Evolutionary conservation across 2,797 vertebrate genomes (phyloP).

Genomic region (Phataginus tricuspis): DNA sequence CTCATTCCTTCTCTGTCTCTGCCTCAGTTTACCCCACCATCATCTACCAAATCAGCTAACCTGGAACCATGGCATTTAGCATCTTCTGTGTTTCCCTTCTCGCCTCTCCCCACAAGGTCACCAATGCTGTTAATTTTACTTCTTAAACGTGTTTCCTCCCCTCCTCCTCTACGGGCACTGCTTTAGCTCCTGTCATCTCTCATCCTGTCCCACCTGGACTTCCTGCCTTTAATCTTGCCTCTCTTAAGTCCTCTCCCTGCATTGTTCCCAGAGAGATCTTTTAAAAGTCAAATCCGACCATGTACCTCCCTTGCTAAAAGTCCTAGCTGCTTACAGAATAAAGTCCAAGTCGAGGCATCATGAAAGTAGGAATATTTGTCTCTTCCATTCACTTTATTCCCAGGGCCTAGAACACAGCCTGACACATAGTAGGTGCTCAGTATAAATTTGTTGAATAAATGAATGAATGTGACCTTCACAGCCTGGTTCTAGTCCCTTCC

Average conservation of each 20-base stretch:
- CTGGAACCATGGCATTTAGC: not conserved
- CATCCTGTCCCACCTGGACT: not conserved
- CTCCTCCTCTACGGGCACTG: not conserved
- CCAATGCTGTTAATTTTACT: not conserved
- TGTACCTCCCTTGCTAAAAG: not conserved
- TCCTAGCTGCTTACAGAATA: not conserved
- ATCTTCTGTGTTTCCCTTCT: not conserved
- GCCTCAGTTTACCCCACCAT: not conserved
- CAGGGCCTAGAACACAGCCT: not conserved
- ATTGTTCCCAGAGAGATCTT: not conserved
- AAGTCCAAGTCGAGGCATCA: not conserved
- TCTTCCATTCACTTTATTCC: not conserved
- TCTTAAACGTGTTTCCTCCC: not conserved
- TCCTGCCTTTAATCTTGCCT: not conserved
- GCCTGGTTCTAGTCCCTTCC: not conserved
- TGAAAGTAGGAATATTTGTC: not conserved
- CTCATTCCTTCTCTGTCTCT: not conserved
- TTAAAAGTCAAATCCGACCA: not conserved
- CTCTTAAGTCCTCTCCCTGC: not conserved
- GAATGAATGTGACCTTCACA: not conserved
- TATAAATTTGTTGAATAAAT: not conserved
- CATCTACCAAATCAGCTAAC: not conserved
- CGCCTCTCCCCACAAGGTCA: not conserved
- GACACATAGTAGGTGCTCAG: not conserved
- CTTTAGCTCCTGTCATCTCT: not conserved